Base-by-base conservation (phyloP, 2,888 invertebrate genomes). In the Agrypnus murinus region DNA sequence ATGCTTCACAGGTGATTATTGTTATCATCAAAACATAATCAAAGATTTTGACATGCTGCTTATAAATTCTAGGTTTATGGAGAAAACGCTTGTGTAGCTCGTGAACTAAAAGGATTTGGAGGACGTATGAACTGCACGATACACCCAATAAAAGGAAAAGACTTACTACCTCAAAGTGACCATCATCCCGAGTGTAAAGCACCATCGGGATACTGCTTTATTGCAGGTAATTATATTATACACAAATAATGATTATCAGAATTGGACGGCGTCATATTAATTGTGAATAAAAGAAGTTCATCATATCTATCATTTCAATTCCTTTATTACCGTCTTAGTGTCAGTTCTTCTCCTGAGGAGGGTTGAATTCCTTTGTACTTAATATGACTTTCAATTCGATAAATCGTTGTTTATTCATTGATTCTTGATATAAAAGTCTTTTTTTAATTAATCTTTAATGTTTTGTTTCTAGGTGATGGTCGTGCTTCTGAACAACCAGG, bases 401-500 rank as follows among this genome's bases (percentile, higher is more conserved):
- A n/a, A n/a, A n/a, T n/a, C n/a, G n/a, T n/a, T n/a, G n/a, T n/a
- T n/a, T n/a, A n/a, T n/a, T n/a, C n/a, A n/a, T n/a, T n/a, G n/a
- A n/a, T n/a, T n/a, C n/a, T n/a, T n/a, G n/a, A n/a, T n/a, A n/a
- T n/a, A n/a, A n/a, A n/a, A n/a, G n/a, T n/a, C n/a, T n/a, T n/a
- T n/a, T n/a, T n/a, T n/a, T n/a, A n/a, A n/a, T n/a, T n/a, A n/a
- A n/a, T n/a, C n/a, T n/a, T n/a, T n/a, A n/a, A n/a, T n/a, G n/a
- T 36, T 8, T 17, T 43, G 25, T 55, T 69, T 74, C 45, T 78
- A 90, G 91, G 94, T 59, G 98, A 98, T 83, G 94, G 95, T 0
- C 89, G 98, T 74, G 96, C 96, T 0, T 96, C 96, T 0, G 97
- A 98, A 83, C 97, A 98, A 83, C 96, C 97, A 0, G 96, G 92